These are phyloP conservation scores for Sitta carolinensis DNA, from an alignment of 2,797 vertebrate genomes.

Conservation along the genomic window DNA sequence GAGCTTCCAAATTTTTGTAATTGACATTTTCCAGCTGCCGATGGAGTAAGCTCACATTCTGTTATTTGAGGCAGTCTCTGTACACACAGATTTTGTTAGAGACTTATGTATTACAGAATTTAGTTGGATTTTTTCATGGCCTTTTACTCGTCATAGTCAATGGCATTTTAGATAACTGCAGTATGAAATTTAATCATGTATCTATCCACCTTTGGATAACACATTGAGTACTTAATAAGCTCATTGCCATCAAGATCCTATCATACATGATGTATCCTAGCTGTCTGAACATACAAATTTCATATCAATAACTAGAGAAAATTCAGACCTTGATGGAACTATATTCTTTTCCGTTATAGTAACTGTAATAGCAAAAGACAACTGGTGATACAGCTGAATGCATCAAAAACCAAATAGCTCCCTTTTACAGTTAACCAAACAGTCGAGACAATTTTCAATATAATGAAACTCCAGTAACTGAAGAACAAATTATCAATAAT, in stretches of 20 bases:
- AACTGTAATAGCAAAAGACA: conserved; percentile 57
- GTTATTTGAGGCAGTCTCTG: background rate
- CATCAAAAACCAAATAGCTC: conserved; percentile 65
- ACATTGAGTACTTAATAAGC: background rate
- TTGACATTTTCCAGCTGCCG: background rate
- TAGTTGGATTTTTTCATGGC: background rate
- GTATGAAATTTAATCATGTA: background rate
- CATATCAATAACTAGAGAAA: background rate
- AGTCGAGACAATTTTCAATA: too few relatives aligned
- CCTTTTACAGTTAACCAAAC: conserved; percentile 43
- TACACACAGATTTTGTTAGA: background rate
- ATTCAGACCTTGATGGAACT: background rate
- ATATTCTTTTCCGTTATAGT: background rate
- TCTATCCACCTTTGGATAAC: background rate
- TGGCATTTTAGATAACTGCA: background rate
- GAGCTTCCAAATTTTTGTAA: background rate
- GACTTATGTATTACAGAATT: background rate
- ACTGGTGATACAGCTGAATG: conserved; percentile 46
- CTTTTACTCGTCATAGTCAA: background rate
- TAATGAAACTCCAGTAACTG: conserved; percentile 43
- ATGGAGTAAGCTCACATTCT: background rate
- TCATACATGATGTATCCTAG: background rate
- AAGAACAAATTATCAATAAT: conserved; percentile 76
- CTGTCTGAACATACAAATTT: background rate
- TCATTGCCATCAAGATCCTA: background rate